Evolutionary conservation across 2,113 vertebrate genomes (phyloP), one percentile per base, ranked within the genome.

Genomic region (Pomatostomus ruficeps): DNA sequence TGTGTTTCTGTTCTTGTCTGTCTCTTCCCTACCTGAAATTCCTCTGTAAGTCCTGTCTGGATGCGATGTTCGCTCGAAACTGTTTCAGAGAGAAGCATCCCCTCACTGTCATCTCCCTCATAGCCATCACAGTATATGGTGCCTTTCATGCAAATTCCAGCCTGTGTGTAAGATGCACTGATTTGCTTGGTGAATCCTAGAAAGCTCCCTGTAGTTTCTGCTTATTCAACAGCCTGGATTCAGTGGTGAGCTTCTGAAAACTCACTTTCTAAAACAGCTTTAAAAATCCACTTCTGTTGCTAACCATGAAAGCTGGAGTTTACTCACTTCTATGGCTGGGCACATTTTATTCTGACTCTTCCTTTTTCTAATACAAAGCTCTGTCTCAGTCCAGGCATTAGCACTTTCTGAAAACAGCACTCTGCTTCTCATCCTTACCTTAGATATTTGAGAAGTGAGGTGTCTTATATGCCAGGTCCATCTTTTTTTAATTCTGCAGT

Each of bases 101-200:
- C 21, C 11, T 35, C 6, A 5, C 45, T 52, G 42, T 61, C 19
- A 15, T 48, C 38, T 92, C 35, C 54, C 26, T 36, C 0, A 0
- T 2, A 42, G 29, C 38, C 4, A 3, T 54, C n/a, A 28, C 61
- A 67, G 52, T 9, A 16, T 5, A 9, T 17, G 6, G 17, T 29
- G 12, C 25, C 59, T 61, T 91, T 62, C n/a, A 7, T 67, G 28
- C n/a, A 25, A 59, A 52, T 55, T 33, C 61, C 33, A 49, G 55
- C 55, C 31, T 49, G 67, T 2, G 0, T 45, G 15, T 55, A 51
- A 74, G 38, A 12, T 55, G 62, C 35, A 48, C 36, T 67, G 15
- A 13, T 84, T 77, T 80, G 24, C 17, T 3, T 49, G 51, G 21
- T 65, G 58, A 28, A 29, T 86, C 48, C 70, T 62, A 24, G 14